Base-by-base conservation (phyloP, 2,888 invertebrate species). In the Petrophora chlorosata region DNA sequence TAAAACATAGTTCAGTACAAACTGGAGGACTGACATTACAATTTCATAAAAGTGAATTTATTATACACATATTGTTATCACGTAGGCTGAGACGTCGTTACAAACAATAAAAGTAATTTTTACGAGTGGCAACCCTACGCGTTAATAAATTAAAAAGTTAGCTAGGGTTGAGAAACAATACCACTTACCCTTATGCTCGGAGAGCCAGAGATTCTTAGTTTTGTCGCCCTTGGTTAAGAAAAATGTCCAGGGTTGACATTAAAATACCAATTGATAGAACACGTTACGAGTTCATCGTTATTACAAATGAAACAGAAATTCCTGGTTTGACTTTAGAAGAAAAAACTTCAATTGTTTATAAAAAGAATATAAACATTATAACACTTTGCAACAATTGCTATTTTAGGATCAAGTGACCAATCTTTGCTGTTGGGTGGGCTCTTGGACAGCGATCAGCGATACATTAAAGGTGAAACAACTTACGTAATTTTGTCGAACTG, bases 31-130 rank as follows among this genome's bases (percentile, higher is more conserved):
- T 56, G 51, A 53, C 45, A 52, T 47, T 65, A 63, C 67, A 69
- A 65, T 73, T 70, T 67, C 55, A 69, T 71, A 72, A 75, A 76
- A 71, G 73, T 82, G 80, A 87, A 79, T 84, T 61, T 88, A 88
- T 85, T 79, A 67, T 75, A 65, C 65, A 66, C 74, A 81, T 80
- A 88, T 88, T 85, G 86, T 89, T 88, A 85, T 85, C 88, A 88
- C 83, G 87, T 86, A 89, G 88, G 89, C 88, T 70, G 83, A 87
- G 82, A 83, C 78, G 89, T 88, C 89, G 86, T 89, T 87, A 87
- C 83, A 77, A 81, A 90, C 87, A 88, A 89, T 88, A 89, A 89
- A 90, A 85, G 87, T 89, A 88, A 88, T 89, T 90, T 89, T 90
- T 89, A 90, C 82, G 85, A 86, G 79, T 72, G 69, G 80, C 79